Base-by-base conservation (phyloP, 2,113 vertebrate species). In the Phalacrocorax brasilianus region DNA sequence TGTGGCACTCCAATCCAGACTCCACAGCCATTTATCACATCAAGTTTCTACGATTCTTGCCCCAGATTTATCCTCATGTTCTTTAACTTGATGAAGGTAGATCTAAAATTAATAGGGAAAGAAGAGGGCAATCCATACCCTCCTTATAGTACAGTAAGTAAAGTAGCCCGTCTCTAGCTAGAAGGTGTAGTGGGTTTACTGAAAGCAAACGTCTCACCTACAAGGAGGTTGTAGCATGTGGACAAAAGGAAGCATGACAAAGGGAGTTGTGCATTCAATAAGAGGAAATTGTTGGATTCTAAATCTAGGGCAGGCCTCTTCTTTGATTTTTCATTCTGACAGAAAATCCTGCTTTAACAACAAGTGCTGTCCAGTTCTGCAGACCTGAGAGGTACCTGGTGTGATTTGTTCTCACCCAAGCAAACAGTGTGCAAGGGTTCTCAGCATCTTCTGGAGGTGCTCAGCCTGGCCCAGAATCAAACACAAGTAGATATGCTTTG, bases 1-100 rank as follows among this genome's bases (percentile, higher is more conserved):
- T 44, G 58, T 4, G 3, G 19, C 1, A 2, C 26, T 47, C 19
- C 0, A 1, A 8, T n/a, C 20, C 42, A 45, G 61, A 20, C 30
- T 78, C 65, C 42, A 35, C 45, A 56, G n/a, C 3, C 49, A 62
- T 80, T 83, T 38, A 55, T 35, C 62, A 65, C 53, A 50, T n/a
- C 18, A 19, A 23, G 9, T 94, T 92, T 62, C 68, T 33, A 49
- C 0, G 0, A 58, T 67, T 78, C 9, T 88, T 10, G 6, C 16
- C 11, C 44, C 22, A 22, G 50, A 62, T 67, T 89, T 84, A 58
- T 87, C 44, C 33, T 65, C 19, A 40, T 19, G 18, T 5, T 90
- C 44, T 82, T 85, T 72, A 91, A 68, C 7, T 28, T 83, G 12
- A 67, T 67, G 32, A 55, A 71, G 13, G 4, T 12, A 77, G 8